phyloP scores from a whole-genome alignment of 2,797 vertebrate genomes.

The Falco cherrug region DNA sequence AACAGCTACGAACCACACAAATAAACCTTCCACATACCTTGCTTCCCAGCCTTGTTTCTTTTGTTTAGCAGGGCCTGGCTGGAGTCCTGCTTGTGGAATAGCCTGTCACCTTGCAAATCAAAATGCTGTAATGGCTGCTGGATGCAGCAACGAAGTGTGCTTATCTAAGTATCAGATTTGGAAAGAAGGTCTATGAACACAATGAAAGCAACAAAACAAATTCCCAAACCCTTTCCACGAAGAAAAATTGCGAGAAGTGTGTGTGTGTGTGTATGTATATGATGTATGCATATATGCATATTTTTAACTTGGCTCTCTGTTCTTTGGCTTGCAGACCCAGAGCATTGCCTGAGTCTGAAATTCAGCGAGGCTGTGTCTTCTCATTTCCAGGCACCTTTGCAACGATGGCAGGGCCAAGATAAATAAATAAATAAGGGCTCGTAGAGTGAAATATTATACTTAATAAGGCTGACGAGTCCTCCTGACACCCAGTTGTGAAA shows the following conservation, averaged over 20 bases:
- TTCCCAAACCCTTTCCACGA: not conserved
- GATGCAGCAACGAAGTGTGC: not conserved
- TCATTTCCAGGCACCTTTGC: not conserved
- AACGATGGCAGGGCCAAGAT: not conserved
- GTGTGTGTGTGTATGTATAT: not conserved
- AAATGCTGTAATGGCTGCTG: not conserved
- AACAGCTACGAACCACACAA: slow-evolving; percentile 41
- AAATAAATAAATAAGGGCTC: slow-evolving; percentile 57
- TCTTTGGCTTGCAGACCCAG: not conserved
- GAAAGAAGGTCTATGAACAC: not conserved
- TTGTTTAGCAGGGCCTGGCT: not conserved
- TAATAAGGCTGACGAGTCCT: slow-evolving; percentile 7
- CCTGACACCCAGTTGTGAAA: slow-evolving; percentile 36
- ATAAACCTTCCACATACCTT: not conserved
- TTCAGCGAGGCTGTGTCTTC: not conserved
- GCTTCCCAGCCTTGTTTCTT: not conserved
- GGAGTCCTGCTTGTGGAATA: not conserved
- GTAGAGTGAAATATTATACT: not conserved
- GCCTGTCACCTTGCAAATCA: not conserved
- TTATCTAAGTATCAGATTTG: not conserved
- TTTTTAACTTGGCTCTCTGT: slow-evolving; percentile 12
- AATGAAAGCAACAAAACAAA: not conserved
- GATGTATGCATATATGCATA: not conserved
- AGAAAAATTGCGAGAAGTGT: not conserved
- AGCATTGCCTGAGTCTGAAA: not conserved